Conservation (phyloP, 2,113 vertebrate genomes). For the Arizona elegans region DNA sequence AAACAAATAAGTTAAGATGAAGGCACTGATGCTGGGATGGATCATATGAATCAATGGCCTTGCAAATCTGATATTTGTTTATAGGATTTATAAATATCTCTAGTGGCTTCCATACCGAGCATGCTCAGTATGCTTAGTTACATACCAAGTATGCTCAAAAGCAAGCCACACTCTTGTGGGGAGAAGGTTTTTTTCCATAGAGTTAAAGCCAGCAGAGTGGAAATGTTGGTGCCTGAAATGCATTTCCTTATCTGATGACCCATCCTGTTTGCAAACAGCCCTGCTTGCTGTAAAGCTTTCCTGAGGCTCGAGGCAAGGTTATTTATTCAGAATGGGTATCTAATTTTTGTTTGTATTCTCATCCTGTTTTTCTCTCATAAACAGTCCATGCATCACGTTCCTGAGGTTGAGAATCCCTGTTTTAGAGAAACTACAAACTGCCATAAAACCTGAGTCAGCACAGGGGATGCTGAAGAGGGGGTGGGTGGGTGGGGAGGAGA, state of each 20-base stretch:
- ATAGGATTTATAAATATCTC: conserved; percentile 7
- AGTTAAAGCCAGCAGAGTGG: not conserved
- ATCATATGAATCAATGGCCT: conserved; percentile 28
- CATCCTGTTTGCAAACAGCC: not conserved
- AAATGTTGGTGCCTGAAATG: not conserved
- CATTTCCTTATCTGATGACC: not conserved
- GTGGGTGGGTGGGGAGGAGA: not conserved
- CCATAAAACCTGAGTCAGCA: not conserved
- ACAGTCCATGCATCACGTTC: not conserved
- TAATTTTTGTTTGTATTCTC: not conserved
- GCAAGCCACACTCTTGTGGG: not conserved
- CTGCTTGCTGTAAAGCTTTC: not conserved
- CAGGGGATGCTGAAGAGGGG: not conserved
- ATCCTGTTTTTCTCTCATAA: not conserved
- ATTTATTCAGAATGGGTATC: not conserved
- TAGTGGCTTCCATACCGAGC: not conserved
- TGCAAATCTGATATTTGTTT: conserved; percentile 37
- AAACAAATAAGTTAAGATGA: conserved; percentile 7
- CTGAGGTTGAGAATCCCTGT: not conserved
- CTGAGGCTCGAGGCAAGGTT: not conserved
- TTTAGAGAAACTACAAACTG: not conserved
- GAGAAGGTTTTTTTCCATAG: not conserved
- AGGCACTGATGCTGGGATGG: not conserved
- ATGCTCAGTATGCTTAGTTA: not conserved
- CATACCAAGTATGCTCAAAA: not conserved